Percentiles rank a stretch among this genome's conserved stretches.
Evolutionary conservation across 2,888 invertebrate species (phyloP).

Genomic region (Chromoteleia sp.): DNA sequence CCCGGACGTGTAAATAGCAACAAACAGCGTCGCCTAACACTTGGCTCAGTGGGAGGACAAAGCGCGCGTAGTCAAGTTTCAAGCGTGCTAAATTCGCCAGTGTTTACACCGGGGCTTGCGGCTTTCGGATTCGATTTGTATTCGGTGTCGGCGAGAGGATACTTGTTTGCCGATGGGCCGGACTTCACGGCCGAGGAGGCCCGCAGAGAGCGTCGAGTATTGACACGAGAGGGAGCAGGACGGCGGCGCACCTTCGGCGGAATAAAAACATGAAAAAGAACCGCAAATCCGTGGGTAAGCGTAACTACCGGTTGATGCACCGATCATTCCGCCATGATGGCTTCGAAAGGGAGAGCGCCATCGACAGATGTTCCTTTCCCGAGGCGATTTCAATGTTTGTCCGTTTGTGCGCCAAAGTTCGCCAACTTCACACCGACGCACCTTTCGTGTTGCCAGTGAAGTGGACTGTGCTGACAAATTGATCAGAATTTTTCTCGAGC

Average conservation of each 20-base stretch:
- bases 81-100: constrained; percentile 37
- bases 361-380: constrained; percentile 79
- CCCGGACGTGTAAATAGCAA: constrained; percentile 57
- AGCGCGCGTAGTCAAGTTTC: constrained; percentile 58
- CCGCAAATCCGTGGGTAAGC: constrained; percentile 84
- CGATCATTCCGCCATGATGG: constrained; percentile 84
- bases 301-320: constrained; percentile 83
- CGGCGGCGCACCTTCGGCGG: constrained; percentile 39
- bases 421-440: constrained; percentile 40
- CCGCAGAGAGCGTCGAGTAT: constrained; percentile 52
- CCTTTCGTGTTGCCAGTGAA: not conserved
- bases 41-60: constrained; percentile 67
- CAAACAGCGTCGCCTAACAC: constrained; percentile 49
- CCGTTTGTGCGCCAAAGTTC: constrained; percentile 44
- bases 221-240: constrained; percentile 34
- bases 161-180: constrained; percentile 62
- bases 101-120: constrained; percentile 65
- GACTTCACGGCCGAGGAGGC: constrained; percentile 70
- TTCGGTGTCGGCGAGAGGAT: constrained; percentile 50
- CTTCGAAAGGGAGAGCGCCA: constrained; percentile 80
- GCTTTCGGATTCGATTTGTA: constrained; percentile 59
- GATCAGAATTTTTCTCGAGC: too few relatives aligned
- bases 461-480: not conserved
- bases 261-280: constrained; percentile 78
- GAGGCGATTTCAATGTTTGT: constrained; percentile 76